Evolutionary conservation across 2,888 invertebrate species (phyloP).

Genomic region (Limenitis camilla): DNA sequence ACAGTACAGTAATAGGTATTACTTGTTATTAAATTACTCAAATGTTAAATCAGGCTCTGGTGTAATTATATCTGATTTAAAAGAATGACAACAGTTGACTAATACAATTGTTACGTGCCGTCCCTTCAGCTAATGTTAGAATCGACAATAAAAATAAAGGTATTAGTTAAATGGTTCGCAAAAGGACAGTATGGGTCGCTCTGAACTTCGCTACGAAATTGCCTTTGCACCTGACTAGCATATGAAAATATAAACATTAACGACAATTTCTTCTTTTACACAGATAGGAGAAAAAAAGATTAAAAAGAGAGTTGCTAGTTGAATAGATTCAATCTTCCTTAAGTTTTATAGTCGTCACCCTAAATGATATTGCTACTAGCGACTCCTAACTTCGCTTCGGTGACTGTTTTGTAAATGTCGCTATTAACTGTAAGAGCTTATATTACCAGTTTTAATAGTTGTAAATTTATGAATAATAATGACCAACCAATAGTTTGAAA

Average conservation of each 20-base stretch:
- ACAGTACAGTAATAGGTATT: too few species aligned
- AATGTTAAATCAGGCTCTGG: not conserved
- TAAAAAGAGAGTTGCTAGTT: too few species aligned
- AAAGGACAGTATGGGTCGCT: conserved; percentile 29
- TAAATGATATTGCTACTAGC: too few species aligned
- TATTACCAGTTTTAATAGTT: too few species aligned
- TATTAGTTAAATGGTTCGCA: conserved; percentile 45
- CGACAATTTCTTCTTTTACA: not conserved
- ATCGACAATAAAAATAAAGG: conserved; percentile 41
- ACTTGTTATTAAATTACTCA: not conserved
- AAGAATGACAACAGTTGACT: conserved; percentile 9
- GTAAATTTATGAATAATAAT: too few species aligned
- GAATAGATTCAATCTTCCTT: too few species aligned
- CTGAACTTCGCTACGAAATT: conserved; percentile 35
- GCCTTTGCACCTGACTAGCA: conserved; percentile 55
- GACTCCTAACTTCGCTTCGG: too few species aligned
- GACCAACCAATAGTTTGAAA: too few species aligned
- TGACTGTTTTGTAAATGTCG: too few species aligned
- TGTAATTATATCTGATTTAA: not conserved
- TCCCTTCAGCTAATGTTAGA: conserved; percentile 16
- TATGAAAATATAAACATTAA: conserved; percentile 26
- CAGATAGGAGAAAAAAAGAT: too few species aligned
- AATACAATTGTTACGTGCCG: conserved; percentile 26
- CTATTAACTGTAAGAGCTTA: too few species aligned
- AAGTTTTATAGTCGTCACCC: too few species aligned